Evolutionary conservation across 2,888 invertebrate genomes (phyloP), one percentile per base, ranked within the genome.

Genomic region (Meteorus cinctellus): DNA sequence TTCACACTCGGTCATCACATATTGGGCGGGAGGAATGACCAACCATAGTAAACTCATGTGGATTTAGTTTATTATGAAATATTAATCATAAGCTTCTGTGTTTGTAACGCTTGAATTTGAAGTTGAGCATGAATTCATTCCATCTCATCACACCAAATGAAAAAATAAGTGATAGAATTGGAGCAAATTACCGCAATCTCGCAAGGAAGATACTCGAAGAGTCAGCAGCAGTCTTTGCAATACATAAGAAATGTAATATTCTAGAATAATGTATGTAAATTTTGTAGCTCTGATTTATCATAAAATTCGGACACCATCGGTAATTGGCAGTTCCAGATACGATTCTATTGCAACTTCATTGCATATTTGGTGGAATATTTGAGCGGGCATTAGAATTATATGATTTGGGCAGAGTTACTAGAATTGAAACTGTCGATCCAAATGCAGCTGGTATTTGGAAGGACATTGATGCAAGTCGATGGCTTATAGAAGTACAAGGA

Each of bases 381-480:
- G 90, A 92, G 82, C 90, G 92, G 82, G 92, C 94, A 0, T 86
- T 93, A 3, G 92, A 94, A 79, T 89, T 95, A 8, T 88, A 94
- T 66, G 94, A 95, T 78, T 92, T 91, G 68, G 89, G 91, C 78
- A 89, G 89, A 65, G 89, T 92, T 2, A 90, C 92, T 0, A 86
- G 90, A 19, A 89, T 91, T 4, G 93, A 93, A 70, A 86, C 87
- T 24, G 90, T 91, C 0, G 82, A 85, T 75, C 41, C 73, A 19
- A 63, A 51, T 59, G 76, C 70, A 59, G 72, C 76, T 8, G 79
- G 79, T 72, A 27, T 60, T 67, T 71, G 55, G 36, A 83, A 69
- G 72, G 73, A 80, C 1, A 78, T 67, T 70, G 71, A 79, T 29
- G 79, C 79, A n/a, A 77, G 78, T 41, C 82, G 92, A 82, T 89